Percentiles rank a stretch among this genome's conserved stretches.
Evolutionary conservation across 2,888 invertebrate species (phyloP).

Genomic region (Orthosia gothica): DNA sequence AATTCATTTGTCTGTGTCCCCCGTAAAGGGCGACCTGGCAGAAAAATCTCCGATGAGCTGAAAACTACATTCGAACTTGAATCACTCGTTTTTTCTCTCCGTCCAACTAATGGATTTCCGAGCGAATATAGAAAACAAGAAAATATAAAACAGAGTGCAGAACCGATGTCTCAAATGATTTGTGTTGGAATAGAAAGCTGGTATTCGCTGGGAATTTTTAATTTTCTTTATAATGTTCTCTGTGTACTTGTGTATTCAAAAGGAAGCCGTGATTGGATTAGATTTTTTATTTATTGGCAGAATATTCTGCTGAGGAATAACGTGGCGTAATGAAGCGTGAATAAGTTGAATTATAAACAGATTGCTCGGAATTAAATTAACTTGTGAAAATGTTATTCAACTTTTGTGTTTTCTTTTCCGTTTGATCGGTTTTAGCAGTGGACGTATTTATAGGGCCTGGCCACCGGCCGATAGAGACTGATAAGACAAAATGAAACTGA

Average conservation of each 20-base stretch:
- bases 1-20: conserved; percentile 64
- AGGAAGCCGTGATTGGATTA: conserved; percentile 46
- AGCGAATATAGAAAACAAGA: conserved; percentile 71
- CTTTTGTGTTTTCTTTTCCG: background rate
- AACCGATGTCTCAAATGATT: conserved; percentile 76
- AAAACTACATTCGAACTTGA: conserved; percentile 75
- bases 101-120: conserved; percentile 80
- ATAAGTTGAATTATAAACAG: conserved; percentile 10
- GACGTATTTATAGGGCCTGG: too few species aligned
- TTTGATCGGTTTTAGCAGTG: background rate
- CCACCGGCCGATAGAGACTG: background rate
- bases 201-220: conserved; percentile 76
- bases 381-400: background rate
- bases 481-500: background rate
- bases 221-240: conserved; percentile 65
- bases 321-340: conserved; percentile 23
- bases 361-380: background rate
- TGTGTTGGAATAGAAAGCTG: conserved; percentile 71
- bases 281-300: conserved; percentile 16
- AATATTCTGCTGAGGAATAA: conserved; percentile 17
- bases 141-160: conserved; percentile 66
- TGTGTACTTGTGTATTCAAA: conserved; percentile 43
- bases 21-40: conserved; percentile 58
- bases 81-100: conserved; percentile 71
- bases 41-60: conserved; percentile 77